Evolutionary conservation across 2,888 invertebrate species (phyloP).

Genomic region (Operophtera brumata): DNA sequence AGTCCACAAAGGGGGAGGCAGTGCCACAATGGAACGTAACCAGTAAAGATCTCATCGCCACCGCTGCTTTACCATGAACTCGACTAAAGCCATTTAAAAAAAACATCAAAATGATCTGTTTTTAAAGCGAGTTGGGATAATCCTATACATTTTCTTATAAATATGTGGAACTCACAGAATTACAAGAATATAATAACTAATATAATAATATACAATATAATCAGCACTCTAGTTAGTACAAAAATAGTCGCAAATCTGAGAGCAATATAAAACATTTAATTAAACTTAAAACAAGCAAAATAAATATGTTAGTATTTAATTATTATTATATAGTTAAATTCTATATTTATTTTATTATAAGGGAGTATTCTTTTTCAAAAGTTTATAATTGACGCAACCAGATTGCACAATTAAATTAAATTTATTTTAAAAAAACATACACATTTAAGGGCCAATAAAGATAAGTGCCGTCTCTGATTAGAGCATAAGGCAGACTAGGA

Average conservation of each 20-base stretch:
- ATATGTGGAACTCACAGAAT: too few species aligned
- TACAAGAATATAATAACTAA: not conserved
- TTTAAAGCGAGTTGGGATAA: too few species aligned
- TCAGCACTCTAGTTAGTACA: conserved; percentile 33
- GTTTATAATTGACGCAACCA: not conserved
- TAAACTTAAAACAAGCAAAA: conserved; percentile 64
- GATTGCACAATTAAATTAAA: not conserved
- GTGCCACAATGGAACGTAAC: too few species aligned
- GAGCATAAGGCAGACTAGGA: not conserved
- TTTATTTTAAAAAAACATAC: not conserved
- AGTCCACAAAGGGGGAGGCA: too few species aligned
- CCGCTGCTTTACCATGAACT: too few species aligned
- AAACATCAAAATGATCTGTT: too few species aligned
- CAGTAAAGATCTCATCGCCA: too few species aligned
- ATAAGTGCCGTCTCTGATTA: not conserved
- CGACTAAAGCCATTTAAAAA: too few species aligned
- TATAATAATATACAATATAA: not conserved
- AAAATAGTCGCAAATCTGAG: conserved; percentile 30
- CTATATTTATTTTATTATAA: conserved; percentile 35
- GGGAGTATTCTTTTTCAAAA: conserved; percentile 24
- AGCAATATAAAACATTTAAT: conserved; percentile 7
- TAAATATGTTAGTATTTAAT: conserved; percentile 71
- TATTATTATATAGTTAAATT: conserved; percentile 50
- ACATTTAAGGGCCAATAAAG: not conserved
- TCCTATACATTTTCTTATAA: too few species aligned